Evolutionary conservation across 2,888 invertebrate species (phyloP), one percentile per base, ranked within the genome.

Genomic region (Ophion ventricosus): DNA sequence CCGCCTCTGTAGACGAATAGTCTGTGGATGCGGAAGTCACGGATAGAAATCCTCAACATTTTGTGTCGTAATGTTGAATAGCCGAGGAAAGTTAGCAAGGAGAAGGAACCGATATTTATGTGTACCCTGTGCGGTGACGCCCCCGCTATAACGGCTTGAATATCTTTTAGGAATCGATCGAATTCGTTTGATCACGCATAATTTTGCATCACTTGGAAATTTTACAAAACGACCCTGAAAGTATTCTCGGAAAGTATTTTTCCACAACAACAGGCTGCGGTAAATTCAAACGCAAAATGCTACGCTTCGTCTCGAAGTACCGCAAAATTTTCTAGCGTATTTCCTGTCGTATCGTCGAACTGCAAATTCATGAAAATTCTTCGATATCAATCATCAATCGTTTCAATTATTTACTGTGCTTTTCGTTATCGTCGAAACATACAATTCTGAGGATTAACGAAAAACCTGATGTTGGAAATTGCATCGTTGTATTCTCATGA

Each of bases 21-120:
- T 35, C 23, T 35, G 29, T 35, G 66, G 59, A 80, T 80, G 66
- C 72, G 80, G 73, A 80, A 80, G 74, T 80, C 61, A 35, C 63
- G 49, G 23, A 5, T 26, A 17, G 57, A 66, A 35, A 67, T 26
- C 49, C 26, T 54, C 49, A 10, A 29, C 43, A 23, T 35, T 78
- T 78, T 56, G 25, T 20, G 54, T 25, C 25, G 73, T 11, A 80
- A 59, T 67, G 66, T 74, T 59, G 57, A 25, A 57, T 35, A 43
- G 49, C 29, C 64, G 20, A 20, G 5, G 25, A 54, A 20, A 75
- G 14, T 29, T 20, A 3, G 35, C 56, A 35, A 10, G 7, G 57
- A 20, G 20, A 23, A 40, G 54, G 40, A 35, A 2, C 66, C 66
- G n/a, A 66, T 76, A 57, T 66, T 56, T 56, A 66, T 66, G n/a